A percentile compares a stretch with the other conserved stretches of the same genome.
Conservation (phyloP, 2,888 invertebrate species). For the Heliconius ethilla region DNA sequence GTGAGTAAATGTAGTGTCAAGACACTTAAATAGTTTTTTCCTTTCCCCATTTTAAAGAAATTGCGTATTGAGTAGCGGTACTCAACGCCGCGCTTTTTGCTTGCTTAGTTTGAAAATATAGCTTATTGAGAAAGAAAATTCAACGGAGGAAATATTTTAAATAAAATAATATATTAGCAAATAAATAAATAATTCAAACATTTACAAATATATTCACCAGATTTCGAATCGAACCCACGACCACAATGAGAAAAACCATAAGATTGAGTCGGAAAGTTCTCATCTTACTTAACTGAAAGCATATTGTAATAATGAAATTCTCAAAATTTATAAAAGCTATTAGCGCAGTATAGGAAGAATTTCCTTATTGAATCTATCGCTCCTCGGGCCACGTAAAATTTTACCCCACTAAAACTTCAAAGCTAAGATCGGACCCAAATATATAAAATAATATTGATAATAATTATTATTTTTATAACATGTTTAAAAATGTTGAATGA, state of each 20-base stretch:
- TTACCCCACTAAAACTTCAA: slow-evolving; percentile 1
- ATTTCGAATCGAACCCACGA: neutral
- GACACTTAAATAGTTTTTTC: too few species aligned
- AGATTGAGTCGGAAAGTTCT: neutral
- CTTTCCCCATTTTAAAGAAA: neutral
- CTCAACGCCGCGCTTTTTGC: neutral
- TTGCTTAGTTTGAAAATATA: too few species aligned
- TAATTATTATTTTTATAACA: neutral
- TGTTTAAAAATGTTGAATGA: too few species aligned
- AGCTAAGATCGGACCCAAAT: neutral
- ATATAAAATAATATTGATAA: neutral
- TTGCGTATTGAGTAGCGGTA: neutral
- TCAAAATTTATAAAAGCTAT: slow-evolving; percentile 30
- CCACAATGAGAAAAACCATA: neutral
- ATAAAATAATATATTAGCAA: too few species aligned
- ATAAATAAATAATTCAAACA: too few species aligned
- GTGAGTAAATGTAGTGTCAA: too few species aligned
- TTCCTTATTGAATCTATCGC: slow-evolving; percentile 29
- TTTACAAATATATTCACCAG: neutral
- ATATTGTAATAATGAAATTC: slow-evolving; percentile 24
- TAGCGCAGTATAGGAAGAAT: slow-evolving; percentile 30
- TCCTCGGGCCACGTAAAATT: slow-evolving; percentile 13
- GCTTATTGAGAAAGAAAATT: neutral
- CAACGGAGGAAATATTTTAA: neutral
- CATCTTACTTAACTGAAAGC: neutral